Percentiles rank a stretch among this genome's conserved stretches.
Conservation (phyloP, 1,140 invertebrate species). For the Aphaenogaster rudis region DNA sequence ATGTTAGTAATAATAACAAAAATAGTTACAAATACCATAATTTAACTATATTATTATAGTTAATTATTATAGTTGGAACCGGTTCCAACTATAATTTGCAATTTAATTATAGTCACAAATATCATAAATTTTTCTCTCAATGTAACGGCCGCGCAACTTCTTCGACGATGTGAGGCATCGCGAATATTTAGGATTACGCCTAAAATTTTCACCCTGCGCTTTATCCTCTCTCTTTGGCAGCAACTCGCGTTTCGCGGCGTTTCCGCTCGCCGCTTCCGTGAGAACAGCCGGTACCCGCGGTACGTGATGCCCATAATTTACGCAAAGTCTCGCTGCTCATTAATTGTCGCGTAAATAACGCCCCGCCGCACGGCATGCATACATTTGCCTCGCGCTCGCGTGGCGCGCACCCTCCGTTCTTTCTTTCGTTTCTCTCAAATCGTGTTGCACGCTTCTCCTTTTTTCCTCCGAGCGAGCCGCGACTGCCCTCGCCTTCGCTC, state of each 20-base stretch:
- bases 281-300: slow-evolving; percentile 29
- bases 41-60: too few relatives aligned
- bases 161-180: neutral
- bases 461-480: neutral
- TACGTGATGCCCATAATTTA: slow-evolving; percentile 58
- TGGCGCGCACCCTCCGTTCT: neutral
- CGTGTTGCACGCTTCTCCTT: neutral
- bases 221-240: slow-evolving; percentile 1
- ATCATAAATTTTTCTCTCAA: too few relatives aligned
- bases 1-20: too few relatives aligned
- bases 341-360: slow-evolving; percentile 70
- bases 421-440: neutral
- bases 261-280: slow-evolving; percentile 26
- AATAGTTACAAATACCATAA: too few relatives aligned
- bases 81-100: too few relatives aligned
- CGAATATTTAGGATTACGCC: slow-evolving; percentile 13
- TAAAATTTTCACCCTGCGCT: neutral
- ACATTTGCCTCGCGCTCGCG: slow-evolving; percentile 38
- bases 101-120: too few relatives aligned
- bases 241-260: slow-evolving; percentile 19
- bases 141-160: neutral
- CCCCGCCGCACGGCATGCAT: slow-evolving; percentile 54
- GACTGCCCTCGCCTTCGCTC: neutral
- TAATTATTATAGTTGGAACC: too few relatives aligned
- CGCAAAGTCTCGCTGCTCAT: slow-evolving; percentile 55